These are phyloP conservation scores for Phodopus roborovskii DNA, from an alignment of 2,113 vertebrate genomes.

Conservation along the genomic window DNA sequence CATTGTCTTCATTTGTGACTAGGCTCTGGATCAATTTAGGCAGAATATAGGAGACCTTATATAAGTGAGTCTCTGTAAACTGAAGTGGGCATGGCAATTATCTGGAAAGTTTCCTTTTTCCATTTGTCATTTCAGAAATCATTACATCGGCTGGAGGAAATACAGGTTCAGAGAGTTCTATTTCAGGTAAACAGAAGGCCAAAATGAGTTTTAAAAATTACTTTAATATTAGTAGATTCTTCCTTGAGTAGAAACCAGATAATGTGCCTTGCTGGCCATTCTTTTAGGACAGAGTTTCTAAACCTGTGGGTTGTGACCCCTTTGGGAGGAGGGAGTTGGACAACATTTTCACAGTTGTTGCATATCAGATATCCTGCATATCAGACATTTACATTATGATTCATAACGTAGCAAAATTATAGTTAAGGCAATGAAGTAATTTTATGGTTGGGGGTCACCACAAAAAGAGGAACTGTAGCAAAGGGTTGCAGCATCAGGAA, in stretches of 20 bases:
- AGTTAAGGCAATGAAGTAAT: not conserved
- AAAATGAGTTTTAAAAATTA: not conserved
- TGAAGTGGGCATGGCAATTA: not conserved
- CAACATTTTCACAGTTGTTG: not conserved
- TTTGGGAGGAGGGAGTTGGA: not conserved
- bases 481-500: not conserved
- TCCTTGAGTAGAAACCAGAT: not conserved
- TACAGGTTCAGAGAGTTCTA: not conserved
- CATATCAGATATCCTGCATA: not conserved
- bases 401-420: not conserved
- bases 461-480: not conserved
- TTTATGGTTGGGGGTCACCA: not conserved
- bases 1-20: not conserved
- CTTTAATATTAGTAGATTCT: not conserved
- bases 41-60: not conserved
- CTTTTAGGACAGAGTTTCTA: not conserved
- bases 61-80: not conserved
- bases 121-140: not conserved
- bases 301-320: not conserved
- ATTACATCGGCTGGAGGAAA: not conserved
- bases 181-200: not conserved
- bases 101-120: not conserved
- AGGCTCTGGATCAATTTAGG: not conserved
- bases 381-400: not conserved
- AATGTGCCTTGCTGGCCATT: not conserved